Conservation (phyloP, 53 echinoderm and acorn worm species). For the Holothuria leucospilota region DNA sequence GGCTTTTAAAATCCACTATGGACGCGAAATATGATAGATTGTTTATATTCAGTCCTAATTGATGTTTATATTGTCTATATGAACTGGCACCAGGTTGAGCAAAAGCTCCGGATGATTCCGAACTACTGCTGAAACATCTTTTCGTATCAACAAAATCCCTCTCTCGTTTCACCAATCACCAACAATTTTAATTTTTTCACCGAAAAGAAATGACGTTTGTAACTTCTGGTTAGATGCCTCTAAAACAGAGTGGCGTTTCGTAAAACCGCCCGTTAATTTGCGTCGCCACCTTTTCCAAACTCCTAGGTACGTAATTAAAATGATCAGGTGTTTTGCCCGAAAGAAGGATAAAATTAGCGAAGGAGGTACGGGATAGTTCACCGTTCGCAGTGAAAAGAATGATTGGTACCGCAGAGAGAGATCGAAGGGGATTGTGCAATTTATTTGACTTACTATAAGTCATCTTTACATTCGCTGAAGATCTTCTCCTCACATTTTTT, state of each 20-base stretch:
- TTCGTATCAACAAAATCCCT: conserved; percentile 50
- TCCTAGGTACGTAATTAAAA: conserved; percentile 32
- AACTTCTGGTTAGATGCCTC: background rate
- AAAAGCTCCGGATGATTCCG: conserved; percentile 20
- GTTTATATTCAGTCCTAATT: conserved; percentile 48
- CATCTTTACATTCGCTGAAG: background rate
- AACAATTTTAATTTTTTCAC: conserved; percentile 27
- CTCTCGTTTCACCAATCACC: conserved; percentile 41
- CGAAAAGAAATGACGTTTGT: conserved; percentile 34
- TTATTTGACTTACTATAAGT: conserved; percentile 32
- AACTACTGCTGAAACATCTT: conserved; percentile 44
- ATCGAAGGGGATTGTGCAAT: background rate
- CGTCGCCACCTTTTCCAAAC: background rate
- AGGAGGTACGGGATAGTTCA: conserved; percentile 23
- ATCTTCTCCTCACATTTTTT: background rate
- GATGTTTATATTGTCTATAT: conserved; percentile 53
- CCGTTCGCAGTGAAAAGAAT: no score
- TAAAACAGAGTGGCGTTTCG: conserved; percentile 46
- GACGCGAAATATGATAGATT: conserved; percentile 52
- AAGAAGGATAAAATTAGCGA: conserved; percentile 29
- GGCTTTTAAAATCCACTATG: conserved; percentile 56
- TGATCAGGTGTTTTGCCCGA: conserved; percentile 37
- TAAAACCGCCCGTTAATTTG: conserved; percentile 56
- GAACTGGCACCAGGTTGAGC: conserved; percentile 45
- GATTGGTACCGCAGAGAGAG: no score